Evolutionary conservation across 2,888 invertebrate species (phyloP).

Genomic region (Osmoderma eremita): DNA sequence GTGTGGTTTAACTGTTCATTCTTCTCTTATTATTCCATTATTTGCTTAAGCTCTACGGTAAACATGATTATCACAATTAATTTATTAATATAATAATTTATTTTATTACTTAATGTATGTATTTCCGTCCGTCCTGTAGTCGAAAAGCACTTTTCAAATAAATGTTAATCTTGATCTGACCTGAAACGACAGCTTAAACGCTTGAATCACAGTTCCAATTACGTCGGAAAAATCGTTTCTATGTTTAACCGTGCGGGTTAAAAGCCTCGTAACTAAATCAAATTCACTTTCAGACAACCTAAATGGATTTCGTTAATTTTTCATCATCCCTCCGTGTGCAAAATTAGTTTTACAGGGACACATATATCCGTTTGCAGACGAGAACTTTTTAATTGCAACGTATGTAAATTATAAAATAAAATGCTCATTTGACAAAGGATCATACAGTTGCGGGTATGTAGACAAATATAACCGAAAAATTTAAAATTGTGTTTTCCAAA

Average conservation of each 20-base stretch:
- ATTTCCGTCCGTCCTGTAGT: background rate
- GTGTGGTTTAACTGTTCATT: too few species aligned
- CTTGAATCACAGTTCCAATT: slow-evolving; percentile 12
- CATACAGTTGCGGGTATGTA: too few species aligned
- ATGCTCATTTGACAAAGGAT: too few species aligned
- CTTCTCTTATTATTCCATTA: too few species aligned
- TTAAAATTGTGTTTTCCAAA: slow-evolving; percentile 8
- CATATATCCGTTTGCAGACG: too few species aligned
- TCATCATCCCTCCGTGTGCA: background rate
- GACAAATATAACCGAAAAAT: background rate
- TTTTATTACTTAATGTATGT: background rate
- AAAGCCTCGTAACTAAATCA: slow-evolving; percentile 23
- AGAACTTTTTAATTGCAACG: too few species aligned
- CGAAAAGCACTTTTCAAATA: background rate
- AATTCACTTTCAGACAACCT: slow-evolving; percentile 1
- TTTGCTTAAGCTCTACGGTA: too few species aligned
- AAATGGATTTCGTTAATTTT: background rate
- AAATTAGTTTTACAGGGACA: background rate
- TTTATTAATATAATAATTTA: background rate
- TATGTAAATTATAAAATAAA: too few species aligned
- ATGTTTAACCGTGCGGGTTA: slow-evolving; percentile 1
- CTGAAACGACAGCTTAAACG: background rate
- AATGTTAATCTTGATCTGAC: background rate
- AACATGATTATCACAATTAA: background rate
- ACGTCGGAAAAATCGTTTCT: slow-evolving; percentile 12